Evolutionary conservation across 1,140 invertebrate genomes (phyloP).

Genomic region (Drosophila elegans): DNA sequence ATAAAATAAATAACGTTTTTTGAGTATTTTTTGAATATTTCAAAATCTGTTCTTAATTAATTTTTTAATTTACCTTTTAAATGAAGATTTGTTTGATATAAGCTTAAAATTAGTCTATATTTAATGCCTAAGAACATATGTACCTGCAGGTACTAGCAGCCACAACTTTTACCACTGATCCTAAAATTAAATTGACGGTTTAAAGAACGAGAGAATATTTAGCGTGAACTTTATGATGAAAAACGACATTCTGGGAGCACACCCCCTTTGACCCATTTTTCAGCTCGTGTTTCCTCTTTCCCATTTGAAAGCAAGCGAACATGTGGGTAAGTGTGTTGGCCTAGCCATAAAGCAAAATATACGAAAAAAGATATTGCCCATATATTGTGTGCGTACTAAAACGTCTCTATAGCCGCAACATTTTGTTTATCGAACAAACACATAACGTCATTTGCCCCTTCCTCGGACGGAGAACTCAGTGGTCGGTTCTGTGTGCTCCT

Average conservation of each 20-base stretch:
- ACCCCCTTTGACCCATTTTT: slow-evolving; percentile 31
- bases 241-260: slow-evolving; percentile 6
- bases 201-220: slow-evolving; percentile 1
- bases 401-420: slow-evolving; percentile 41
- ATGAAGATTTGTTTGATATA: no score
- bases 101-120: no score
- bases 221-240: slow-evolving; percentile 20
- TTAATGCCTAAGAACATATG: no score
- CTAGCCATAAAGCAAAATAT: slow-evolving; percentile 33
- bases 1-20: no score
- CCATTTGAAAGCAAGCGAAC: background rate
- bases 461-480: slow-evolving; percentile 25
- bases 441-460: slow-evolving; percentile 60
- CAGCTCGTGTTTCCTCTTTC: slow-evolving; percentile 27
- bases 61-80: no score
- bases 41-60: background rate
- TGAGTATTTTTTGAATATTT: background rate
- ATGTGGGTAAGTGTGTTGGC: slow-evolving; percentile 38
- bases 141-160: background rate
- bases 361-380: slow-evolving; percentile 32
- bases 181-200: background rate
- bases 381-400: slow-evolving; percentile 45
- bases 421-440: slow-evolving; percentile 74
- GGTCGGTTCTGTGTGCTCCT: slow-evolving; percentile 19
- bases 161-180: background rate